Evolutionary conservation across 2,113 vertebrate species (phyloP).

Genomic region (Procavia capensis): DNA sequence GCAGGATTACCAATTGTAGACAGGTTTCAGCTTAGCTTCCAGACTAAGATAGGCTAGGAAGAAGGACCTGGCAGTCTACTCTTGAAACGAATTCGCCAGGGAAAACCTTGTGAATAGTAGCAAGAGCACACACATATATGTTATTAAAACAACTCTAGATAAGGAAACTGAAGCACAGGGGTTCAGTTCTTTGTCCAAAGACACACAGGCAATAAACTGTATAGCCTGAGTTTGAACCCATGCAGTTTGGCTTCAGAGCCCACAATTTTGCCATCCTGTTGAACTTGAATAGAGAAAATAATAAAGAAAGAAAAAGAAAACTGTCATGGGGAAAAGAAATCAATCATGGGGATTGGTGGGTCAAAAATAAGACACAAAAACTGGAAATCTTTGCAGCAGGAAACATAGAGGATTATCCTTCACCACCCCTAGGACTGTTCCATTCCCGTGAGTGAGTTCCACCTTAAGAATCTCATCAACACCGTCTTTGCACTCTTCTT

Average conservation of each 20-base stretch:
- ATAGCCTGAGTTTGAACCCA: not conserved
- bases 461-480: constrained; percentile 50
- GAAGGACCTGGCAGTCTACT: no score
- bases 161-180: not conserved
- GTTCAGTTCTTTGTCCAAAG: no score
- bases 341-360: fast-evolving
- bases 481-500: constrained; percentile 74
- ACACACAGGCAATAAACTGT: not conserved
- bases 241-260: not conserved
- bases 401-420: not conserved
- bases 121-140: not conserved
- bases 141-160: not conserved
- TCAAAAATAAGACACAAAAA: not conserved
- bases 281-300: not conserved
- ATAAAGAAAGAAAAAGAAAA: not conserved
- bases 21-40: no score
- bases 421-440: constrained; percentile 53
- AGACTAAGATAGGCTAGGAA: no score
- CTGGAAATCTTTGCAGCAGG: no score
- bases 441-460: constrained; percentile 60
- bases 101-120: no score
- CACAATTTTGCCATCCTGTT: not conserved
- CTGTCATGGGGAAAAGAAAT: not conserved
- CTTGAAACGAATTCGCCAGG: no score
- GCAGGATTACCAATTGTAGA: no score